phyloP scores from a whole-genome alignment of 35 echinoderm and acorn worm genomes.

The Heliocidaris erythrogramma region DNA sequence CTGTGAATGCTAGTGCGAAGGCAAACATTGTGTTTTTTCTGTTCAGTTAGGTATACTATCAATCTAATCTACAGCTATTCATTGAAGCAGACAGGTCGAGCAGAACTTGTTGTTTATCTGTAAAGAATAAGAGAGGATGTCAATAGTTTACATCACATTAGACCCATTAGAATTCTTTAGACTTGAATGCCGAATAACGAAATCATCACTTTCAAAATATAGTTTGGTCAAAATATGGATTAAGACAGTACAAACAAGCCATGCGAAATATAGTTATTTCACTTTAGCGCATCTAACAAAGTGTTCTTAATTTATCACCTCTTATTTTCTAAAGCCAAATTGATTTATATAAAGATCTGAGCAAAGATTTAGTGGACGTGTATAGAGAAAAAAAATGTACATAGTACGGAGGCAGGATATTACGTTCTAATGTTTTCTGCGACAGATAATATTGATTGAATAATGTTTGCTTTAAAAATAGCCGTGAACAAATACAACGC shows the following conservation, averaged over 20 bases:
- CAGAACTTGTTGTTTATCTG: not conserved
- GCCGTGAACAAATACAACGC: not conserved
- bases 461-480: not conserved
- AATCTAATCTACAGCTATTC: not conserved
- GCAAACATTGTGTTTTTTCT: not conserved
- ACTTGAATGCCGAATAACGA: too few relatives aligned
- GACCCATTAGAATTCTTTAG: not conserved
- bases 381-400: too few relatives aligned
- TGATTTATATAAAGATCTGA: too few relatives aligned
- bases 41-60: not conserved
- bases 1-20: not conserved
- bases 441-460: conserved; percentile 8
- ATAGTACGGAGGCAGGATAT: too few relatives aligned
- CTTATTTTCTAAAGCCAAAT: too few relatives aligned
- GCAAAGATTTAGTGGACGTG: too few relatives aligned
- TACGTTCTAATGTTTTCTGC: not conserved
- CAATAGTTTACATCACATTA: not conserved
- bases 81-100: not conserved
- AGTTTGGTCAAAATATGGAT: too few relatives aligned
- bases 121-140: not conserved
- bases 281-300: too few relatives aligned
- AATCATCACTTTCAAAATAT: too few relatives aligned
- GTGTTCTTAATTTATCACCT: too few relatives aligned
- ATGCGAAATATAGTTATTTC: too few relatives aligned
- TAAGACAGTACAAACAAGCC: too few relatives aligned